Evolutionary conservation across 2,113 vertebrate genomes (phyloP), one percentile per base, ranked within the genome.

Genomic region (Sterna hirundo): DNA sequence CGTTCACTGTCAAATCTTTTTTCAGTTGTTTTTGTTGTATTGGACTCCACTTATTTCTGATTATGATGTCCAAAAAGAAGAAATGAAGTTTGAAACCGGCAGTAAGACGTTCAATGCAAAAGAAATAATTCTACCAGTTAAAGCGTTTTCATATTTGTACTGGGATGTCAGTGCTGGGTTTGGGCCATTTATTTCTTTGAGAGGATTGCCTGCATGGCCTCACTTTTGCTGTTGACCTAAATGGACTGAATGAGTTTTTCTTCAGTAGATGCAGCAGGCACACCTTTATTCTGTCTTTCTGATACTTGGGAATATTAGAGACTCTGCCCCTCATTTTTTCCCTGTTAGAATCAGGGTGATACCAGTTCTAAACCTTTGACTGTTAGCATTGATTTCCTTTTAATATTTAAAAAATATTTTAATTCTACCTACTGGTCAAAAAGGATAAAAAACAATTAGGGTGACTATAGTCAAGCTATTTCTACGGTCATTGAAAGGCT

Each of bases 341-440:
- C 14, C 11, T 4, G 9, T 5, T 80, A 11, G 27, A 7, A 55
- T 26, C 2, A 10, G 16, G 27, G 29, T 2, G 2, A n/a, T 52
- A 76, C 29, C 16, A 46, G 30, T 58, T 81, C 61, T 40, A 40
- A 90, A 32, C 10, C 46, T 5, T 51, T 93, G 36, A 51, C 29
- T 58, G 27, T 30, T 69, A 70, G 3, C 38, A 38, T 4, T 83
- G 34, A 23, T 13, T 46, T 34, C 3, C 8, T 90, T 69, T 46
- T 49, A 30, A 69, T 61, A 76, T 76, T 90, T 57, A 25, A 57
- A 42, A 25, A 29, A 21, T n/a, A 49, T 47, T 57, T 68, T 60
- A 32, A 52, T 7, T 60, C 32, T 66, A 38, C 20, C 11, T 47
- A 42, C 5, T 23, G 9, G 22, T 6, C 10, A 42, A 44, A 44